phyloP scores from a whole-genome alignment of 2,797 vertebrate genomes.

The Mormyrus proboscirostris region DNA sequence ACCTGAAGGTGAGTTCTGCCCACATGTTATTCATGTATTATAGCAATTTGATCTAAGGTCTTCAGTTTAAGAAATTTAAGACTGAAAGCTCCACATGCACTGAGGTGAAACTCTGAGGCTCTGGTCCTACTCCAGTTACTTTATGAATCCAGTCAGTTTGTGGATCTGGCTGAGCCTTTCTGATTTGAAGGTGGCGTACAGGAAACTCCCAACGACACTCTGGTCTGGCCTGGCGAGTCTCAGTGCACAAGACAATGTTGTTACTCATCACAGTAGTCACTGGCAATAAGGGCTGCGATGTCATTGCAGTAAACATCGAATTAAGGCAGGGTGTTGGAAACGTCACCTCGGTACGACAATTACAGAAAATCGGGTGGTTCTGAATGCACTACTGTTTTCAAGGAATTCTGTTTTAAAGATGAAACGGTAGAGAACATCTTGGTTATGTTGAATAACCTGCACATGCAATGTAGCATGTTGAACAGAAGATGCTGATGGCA shows the following conservation, averaged over 20 bases:
- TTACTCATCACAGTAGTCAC: background rate
- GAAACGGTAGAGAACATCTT: background rate
- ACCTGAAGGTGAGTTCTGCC: constrained; percentile 21
- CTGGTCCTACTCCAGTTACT: background rate
- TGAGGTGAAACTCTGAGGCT: background rate
- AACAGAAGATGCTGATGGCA: background rate
- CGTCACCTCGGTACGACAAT: background rate
- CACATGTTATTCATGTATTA: background rate
- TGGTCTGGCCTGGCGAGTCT: background rate
- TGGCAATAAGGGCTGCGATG: background rate
- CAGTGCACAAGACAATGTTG: background rate
- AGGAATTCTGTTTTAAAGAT: background rate
- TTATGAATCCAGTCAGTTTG: background rate
- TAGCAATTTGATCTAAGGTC: background rate
- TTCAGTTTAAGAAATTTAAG: background rate
- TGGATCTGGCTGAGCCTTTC: background rate
- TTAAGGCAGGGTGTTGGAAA: background rate
- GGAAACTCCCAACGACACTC: background rate
- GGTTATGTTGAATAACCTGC: background rate
- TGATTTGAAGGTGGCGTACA: background rate
- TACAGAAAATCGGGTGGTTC: background rate
- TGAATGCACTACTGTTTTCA: background rate
- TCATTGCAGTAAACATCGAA: background rate
- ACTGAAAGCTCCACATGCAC: background rate
- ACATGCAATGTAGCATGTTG: background rate